phyloP scores from a whole-genome alignment of 2,113 vertebrate species.

The Callaeas wilsoni region DNA sequence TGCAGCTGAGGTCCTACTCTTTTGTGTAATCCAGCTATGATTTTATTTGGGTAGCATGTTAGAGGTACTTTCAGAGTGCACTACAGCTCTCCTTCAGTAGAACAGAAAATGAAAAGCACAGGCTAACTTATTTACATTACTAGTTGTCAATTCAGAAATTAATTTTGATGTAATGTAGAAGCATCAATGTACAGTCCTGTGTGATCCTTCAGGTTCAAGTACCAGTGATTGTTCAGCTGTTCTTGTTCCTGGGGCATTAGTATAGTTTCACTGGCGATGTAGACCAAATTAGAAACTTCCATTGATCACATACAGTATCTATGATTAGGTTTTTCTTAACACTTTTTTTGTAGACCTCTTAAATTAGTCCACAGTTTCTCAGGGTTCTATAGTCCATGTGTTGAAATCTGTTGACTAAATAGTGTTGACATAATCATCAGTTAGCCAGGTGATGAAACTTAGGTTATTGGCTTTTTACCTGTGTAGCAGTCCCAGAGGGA shows the following conservation, averaged over 20 bases:
- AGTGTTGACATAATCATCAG: not conserved
- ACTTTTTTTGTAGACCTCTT: not conserved
- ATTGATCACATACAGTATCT: not conserved
- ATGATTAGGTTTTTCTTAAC: not conserved
- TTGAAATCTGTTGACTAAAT: not conserved
- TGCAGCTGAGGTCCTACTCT: not conserved
- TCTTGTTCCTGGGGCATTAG: not conserved
- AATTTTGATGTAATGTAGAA: not conserved
- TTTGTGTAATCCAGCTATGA: not conserved
- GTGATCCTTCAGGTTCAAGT: not conserved
- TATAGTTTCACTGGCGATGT: not conserved
- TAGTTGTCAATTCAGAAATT: not conserved
- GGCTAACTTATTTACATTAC: not conserved
- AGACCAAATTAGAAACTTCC: not conserved
- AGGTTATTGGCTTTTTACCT: not conserved
- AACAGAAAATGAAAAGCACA: not conserved
- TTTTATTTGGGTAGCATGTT: not conserved
- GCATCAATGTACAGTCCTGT: not conserved
- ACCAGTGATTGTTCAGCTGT: not conserved
- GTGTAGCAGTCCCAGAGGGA: not conserved
- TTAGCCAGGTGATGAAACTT: not conserved
- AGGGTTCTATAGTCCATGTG: not conserved
- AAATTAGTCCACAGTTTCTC: not conserved
- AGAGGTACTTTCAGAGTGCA: not conserved
- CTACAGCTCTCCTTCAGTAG: not conserved